phyloP scores from a whole-genome alignment of 2,113 vertebrate species.

The Hylia prasina region DNA sequence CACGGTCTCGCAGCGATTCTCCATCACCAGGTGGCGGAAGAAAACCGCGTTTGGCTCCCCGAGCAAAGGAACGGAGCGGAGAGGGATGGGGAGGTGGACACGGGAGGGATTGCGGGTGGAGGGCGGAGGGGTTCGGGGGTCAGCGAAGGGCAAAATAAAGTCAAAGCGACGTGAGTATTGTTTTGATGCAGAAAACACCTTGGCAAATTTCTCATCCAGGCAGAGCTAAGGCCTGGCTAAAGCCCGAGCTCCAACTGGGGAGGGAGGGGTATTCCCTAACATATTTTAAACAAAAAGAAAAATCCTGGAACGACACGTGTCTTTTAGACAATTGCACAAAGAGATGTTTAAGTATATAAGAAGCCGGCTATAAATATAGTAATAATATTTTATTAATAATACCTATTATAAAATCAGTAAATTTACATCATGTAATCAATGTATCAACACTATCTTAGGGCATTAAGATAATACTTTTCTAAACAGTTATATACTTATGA shows the following conservation, averaged over 20 bases:
- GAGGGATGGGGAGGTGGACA: fast-evolving
- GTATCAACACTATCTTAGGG: not conserved
- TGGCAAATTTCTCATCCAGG: not conserved
- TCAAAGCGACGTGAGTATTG: not conserved
- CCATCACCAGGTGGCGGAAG: constrained; percentile 24
- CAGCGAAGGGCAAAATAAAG: not conserved
- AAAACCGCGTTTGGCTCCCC: not conserved
- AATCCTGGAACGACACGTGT: not conserved
- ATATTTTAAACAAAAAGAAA: not conserved
- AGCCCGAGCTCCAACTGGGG: not conserved
- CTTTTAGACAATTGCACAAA: not conserved
- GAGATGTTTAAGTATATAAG: not conserved
- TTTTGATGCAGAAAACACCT: not conserved
- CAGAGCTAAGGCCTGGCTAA: not conserved
- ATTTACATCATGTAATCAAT: not conserved
- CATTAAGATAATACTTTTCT: not conserved
- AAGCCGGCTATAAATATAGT: not conserved
- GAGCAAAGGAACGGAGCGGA: not conserved
- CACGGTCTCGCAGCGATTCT: not conserved
- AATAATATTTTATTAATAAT: not conserved
- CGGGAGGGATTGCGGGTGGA: fast-evolving
- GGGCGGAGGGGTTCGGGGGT: not conserved
- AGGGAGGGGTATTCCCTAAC: no score
- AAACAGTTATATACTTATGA: not conserved
- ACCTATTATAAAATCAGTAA: not conserved